Base-by-base conservation (phyloP, 2,797 vertebrate species). In the Kryptolebias ocellatus region DNA sequence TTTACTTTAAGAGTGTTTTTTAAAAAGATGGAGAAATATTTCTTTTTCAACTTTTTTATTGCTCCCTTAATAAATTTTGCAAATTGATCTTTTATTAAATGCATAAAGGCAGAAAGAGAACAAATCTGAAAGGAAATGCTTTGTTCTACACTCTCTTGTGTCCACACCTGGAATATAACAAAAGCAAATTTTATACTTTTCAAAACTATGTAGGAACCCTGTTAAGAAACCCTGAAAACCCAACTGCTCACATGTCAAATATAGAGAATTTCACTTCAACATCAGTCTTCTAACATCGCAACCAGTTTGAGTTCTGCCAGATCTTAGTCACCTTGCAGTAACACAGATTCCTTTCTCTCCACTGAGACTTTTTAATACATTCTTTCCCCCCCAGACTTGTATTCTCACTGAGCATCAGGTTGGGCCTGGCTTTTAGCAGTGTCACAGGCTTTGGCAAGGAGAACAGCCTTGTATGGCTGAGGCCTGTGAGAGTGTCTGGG, bases 381-480 rank as follows among this genome's bases (percentile, higher is more conserved):
- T 24, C 20, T 59, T 4, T 59, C 44, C 37, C 37, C 65, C 42
- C 17, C 24, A 56, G 34, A 68, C 53, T 64, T 37, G 47, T 27
- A 61, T 77, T 78, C 60, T 70, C 10, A 3, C 42, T 76, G 68
- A 80, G 80, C 81, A 67, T 70, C 61, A 69, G 63, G 83, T 56
- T 74, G 72, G 66, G 20, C 34, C 73, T 44, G 63, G 75, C 83
- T 91, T 91, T 88, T 87, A 91, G 69, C 81, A 58, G 76, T 79
- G 69, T 84, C 70, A 72, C 78, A 72, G 63, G 68, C 67, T 71
- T 53, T 83, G 66, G 62, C 14, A 28, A 68, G 52, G 72, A 71
- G 64, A 67, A 24, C 45, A 29, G 55, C 67, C 64, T 81, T 79
- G 83, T 53, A 68, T 60, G 60, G 64, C 54, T 54, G 71, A 64